These are phyloP conservation scores for Pissodes strobi DNA, from an alignment of 1,140 invertebrate genomes.

Conservation along the genomic window DNA sequence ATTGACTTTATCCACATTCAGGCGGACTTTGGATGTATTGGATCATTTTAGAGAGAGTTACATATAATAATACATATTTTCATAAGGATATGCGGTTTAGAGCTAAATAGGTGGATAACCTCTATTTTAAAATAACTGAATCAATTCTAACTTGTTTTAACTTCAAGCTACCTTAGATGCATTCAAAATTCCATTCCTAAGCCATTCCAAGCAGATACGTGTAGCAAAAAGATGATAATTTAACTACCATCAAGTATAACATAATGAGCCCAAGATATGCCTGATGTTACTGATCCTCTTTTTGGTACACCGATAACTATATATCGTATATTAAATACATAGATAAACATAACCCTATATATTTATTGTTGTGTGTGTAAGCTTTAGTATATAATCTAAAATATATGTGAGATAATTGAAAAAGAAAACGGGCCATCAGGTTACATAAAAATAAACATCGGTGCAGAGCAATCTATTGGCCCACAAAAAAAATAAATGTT, in stretches of 20 bases:
- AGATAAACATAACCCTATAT: neutral
- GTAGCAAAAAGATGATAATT: neutral
- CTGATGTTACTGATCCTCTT: neutral
- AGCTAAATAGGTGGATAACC: neutral
- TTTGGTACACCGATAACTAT: neutral
- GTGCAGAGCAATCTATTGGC: too few relatives aligned
- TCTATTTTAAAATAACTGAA: neutral
- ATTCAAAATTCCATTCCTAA: too few relatives aligned
- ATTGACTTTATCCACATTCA: too few relatives aligned
- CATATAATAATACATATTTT: constrained; percentile 3
- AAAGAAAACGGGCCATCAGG: too few relatives aligned
- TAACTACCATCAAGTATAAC: neutral
- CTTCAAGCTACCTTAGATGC: too few relatives aligned
- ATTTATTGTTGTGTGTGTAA: neutral
- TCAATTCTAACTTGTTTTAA: too few relatives aligned
- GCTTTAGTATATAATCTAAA: constrained; percentile 3
- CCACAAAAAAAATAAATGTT: too few relatives aligned
- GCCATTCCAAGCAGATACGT: neutral
- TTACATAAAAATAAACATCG: too few relatives aligned
- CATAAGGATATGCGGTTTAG: neutral
- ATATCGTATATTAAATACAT: neutral
- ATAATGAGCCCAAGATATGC: constrained; percentile 17
- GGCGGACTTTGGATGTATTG: too few relatives aligned
- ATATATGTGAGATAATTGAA: too few relatives aligned
- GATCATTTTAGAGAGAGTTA: neutral